phyloP scores from a whole-genome alignment of 2,888 invertebrate genomes.

The Cosmia trapezina region DNA sequence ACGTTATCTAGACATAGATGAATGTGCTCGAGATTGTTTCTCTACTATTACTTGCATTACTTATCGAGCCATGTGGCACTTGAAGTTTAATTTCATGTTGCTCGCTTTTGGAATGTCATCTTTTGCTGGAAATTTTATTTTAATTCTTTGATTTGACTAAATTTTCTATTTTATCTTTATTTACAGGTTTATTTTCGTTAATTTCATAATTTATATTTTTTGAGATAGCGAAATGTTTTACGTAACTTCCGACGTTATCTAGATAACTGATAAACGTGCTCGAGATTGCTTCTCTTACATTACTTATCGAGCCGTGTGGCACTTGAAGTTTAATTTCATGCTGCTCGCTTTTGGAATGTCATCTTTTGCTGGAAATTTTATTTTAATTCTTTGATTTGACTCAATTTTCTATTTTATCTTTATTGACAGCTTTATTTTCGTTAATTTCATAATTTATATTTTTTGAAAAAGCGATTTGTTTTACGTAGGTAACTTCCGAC shows the following conservation, averaged over 20 bases:
- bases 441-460: neutral
- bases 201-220: neutral
- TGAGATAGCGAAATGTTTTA: too few species aligned
- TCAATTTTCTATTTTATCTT: neutral
- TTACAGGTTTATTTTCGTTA: neutral
- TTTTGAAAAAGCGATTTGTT: too few species aligned
- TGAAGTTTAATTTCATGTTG: conserved; percentile 56
- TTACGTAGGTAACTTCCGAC: too few species aligned
- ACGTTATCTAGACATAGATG: conserved; percentile 76
- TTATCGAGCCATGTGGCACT: conserved; percentile 50
- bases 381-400: neutral
- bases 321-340: conserved; percentile 56
- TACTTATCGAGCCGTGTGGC: conserved; percentile 49
- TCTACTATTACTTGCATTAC: conserved; percentile 53
- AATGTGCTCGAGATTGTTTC: conserved; percentile 71
- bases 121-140: neutral
- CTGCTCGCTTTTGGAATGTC: conserved; percentile 41
- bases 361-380: conserved; percentile 7
- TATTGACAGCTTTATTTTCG: neutral
- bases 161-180: neutral
- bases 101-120: conserved; percentile 41
- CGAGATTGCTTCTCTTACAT: conserved; percentile 49
- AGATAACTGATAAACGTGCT: too few species aligned
- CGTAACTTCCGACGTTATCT: conserved; percentile 73
- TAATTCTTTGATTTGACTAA: neutral